phyloP scores from a whole-genome alignment of 1,140 invertebrate genomes.

The Aricia agestis region DNA sequence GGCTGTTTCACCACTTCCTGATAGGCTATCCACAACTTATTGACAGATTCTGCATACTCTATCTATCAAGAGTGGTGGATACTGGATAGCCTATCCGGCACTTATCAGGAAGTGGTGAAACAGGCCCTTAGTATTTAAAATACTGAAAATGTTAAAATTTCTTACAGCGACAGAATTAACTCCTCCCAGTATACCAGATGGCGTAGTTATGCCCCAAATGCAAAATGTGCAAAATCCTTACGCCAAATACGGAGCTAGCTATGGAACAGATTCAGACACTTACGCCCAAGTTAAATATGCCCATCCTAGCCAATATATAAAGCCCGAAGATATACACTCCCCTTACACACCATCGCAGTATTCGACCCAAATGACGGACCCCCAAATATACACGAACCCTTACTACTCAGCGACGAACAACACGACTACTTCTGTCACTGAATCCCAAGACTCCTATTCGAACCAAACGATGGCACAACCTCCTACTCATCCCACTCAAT shows the following conservation, averaged over 20 bases:
- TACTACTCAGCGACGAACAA: slow-evolving; percentile 53
- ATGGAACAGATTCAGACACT: slow-evolving; percentile 41
- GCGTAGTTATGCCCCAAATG: slow-evolving; percentile 46
- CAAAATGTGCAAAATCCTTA: slow-evolving; percentile 45
- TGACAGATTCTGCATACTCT: too few species aligned
- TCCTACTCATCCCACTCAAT: slow-evolving; percentile 29
- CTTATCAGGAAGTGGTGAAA: too few species aligned
- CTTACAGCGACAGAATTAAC: slow-evolving; percentile 53
- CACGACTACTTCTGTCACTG: slow-evolving; percentile 45
- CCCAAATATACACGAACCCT: slow-evolving; percentile 51
- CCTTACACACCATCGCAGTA: slow-evolving; percentile 56
- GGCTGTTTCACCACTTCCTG: too few species aligned
- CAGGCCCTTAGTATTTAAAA: not conserved
- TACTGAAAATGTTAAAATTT: slow-evolving; percentile 18
- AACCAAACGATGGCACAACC: slow-evolving; percentile 10
- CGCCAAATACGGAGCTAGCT: slow-evolving; percentile 40
- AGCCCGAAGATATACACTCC: slow-evolving; percentile 52
- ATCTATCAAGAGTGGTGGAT: too few species aligned
- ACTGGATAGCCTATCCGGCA: too few species aligned
- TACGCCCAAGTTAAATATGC: slow-evolving; percentile 38
- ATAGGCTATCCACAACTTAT: too few species aligned
- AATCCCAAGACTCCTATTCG: slow-evolving; percentile 41
- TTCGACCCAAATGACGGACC: slow-evolving; percentile 41
- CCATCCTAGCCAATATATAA: slow-evolving; percentile 46
- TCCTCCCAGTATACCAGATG: slow-evolving; percentile 52